Conservation (phyloP, 2,113 vertebrate species). For the Ursus arctos region DNA sequence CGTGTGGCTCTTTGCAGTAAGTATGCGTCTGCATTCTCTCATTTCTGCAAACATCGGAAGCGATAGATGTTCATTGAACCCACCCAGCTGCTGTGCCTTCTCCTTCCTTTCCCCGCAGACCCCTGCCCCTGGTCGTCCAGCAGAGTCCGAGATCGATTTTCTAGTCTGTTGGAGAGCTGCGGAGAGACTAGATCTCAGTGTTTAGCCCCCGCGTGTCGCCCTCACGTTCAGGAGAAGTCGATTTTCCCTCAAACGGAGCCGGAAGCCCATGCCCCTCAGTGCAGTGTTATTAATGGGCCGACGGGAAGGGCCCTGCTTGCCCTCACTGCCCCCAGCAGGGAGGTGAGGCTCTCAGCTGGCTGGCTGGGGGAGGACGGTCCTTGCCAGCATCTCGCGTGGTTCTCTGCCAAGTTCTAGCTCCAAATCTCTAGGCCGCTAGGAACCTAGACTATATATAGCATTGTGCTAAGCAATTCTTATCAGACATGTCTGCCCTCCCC, state of each 20-base stretch:
- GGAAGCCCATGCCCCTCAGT: not conserved
- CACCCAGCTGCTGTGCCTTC: not conserved
- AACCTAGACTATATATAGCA: slow-evolving; percentile 80
- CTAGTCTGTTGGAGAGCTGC: not conserved
- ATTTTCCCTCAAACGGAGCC: slow-evolving; percentile 33
- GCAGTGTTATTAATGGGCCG: not conserved
- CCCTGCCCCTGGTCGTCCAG: not conserved
- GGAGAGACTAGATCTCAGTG: not conserved
- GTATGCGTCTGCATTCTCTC: slow-evolving; percentile 25
- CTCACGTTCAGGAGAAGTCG: not conserved
- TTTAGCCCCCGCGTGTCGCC: not conserved
- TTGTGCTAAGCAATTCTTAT: slow-evolving; percentile 77
- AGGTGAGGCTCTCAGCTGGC: slow-evolving; percentile 52
- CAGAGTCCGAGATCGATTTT: slow-evolving; percentile 11
- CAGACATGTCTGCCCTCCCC: slow-evolving; percentile 67
- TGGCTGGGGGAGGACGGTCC: slow-evolving; percentile 14
- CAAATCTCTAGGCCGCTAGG: slow-evolving; percentile 72
- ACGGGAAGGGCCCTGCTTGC: slow-evolving; percentile 29
- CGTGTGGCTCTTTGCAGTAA: not conserved
- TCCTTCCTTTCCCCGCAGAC: not conserved
- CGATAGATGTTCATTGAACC: not conserved
- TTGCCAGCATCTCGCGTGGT: slow-evolving; percentile 73
- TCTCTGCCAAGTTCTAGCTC: slow-evolving; percentile 82
- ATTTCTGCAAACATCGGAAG: not conserved
- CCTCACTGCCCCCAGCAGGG: not conserved